Evolutionary conservation across 2,797 vertebrate species (phyloP), one percentile per base, ranked within the genome.

Genomic region (Xenops minutus): DNA sequence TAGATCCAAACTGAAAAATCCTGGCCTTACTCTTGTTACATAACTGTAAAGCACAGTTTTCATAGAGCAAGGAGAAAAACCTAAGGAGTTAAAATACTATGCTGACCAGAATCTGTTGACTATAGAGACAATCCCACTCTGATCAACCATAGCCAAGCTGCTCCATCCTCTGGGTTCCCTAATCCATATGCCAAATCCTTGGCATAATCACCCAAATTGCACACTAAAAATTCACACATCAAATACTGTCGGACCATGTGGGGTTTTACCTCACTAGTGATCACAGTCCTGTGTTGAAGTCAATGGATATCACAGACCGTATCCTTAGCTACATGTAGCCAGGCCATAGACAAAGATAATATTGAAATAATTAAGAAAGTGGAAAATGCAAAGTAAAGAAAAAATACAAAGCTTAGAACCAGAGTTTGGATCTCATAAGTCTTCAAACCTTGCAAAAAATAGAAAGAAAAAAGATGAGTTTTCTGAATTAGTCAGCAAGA

Each of bases 191-290:
- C 12, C 54, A 88, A 68, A 75, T 11, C 24, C 61, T 74, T 43
- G 56, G 19, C 32, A 59, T 13, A 43, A 51, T 26, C 43, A 48
- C 14, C 14, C 54, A 72, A 73, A 73, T 52, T 34, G 12, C 55
- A 55, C 20, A 21, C 6, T 48, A 8, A 61, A 61, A 63, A 8
- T 34, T 66, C 55, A 76, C 43, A 32, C 12, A 59, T 17, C 12
- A 8, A 48, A 20, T 12, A 1, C 29, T 22, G 20, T 8, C 37
- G 12, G 36, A 36, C 14, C 0, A 0, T 1, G 0, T 18, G 24
- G 21, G 13, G 88, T 86, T 43, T 32, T 43, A 17, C 29, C 7
- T 74, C 34, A 30, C 23, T 30, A 27, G 34, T 7, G 62, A 68
- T 49, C 58, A 52, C 34, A 9, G 23, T 44, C n/a, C 46, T 56